Evolutionary conservation across 1,140 invertebrate species (phyloP).

Genomic region (Dreissena rostriformis): DNA sequence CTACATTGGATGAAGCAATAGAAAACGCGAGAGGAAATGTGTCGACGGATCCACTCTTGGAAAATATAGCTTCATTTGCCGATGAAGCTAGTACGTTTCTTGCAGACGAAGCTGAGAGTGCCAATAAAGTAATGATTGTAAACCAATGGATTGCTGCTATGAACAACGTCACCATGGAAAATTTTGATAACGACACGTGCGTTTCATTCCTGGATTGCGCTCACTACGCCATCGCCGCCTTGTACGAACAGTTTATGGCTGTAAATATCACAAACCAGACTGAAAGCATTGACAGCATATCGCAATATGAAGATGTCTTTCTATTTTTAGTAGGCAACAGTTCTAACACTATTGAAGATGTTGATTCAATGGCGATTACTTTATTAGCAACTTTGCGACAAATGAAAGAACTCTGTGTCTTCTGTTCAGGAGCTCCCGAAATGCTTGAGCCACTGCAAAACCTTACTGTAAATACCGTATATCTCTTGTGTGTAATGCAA

Average conservation of each 20-base stretch:
- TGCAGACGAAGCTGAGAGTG: background rate
- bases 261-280: constrained; percentile 11
- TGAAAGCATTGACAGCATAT: constrained; percentile 3
- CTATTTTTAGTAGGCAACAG: constrained; percentile 8
- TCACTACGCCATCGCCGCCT: constrained; percentile 3
- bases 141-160: constrained; percentile 30
- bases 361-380: background rate
- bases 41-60: constrained; percentile 12
- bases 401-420: background rate
- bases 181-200: constrained; percentile 20
- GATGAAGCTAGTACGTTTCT: background rate
- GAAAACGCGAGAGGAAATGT: constrained; percentile 12
- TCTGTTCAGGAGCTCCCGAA: constrained; percentile 29
- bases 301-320: constrained; percentile 9
- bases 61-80: background rate
- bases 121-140: constrained; percentile 4
- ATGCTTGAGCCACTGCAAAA: constrained; percentile 8
- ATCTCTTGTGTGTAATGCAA: constrained; percentile 4
- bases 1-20: constrained; percentile 4
- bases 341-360: background rate
- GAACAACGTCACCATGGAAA: background rate
- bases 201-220: constrained; percentile 22
- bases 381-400: background rate
- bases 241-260: constrained; percentile 24
- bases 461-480: constrained; percentile 10